Evolutionary conservation across 2,888 invertebrate species (phyloP), one percentile per base, ranked within the genome.

Genomic region (Eristalis intricaria): DNA sequence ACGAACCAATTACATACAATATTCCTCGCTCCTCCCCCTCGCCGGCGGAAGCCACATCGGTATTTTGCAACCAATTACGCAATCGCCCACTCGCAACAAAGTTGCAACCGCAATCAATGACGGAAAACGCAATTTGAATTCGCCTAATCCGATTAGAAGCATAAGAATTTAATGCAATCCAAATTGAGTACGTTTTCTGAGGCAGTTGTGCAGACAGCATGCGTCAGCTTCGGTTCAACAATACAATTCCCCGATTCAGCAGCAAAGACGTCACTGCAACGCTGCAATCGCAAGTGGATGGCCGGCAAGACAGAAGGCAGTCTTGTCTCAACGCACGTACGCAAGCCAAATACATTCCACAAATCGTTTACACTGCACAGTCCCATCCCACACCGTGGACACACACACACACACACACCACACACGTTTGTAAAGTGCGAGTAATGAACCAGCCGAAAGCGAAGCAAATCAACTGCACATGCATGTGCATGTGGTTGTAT

Each of bases 291-390:
- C 74, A 84, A 84, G 43, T 79, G 74, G 19, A 73, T 68, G n/a
- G 75, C 64, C 60, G 68, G 74, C 69, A 79, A 69, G 60, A 29
- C 80, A 80, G 75, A n/a, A 40, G 50, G 35, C 13, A 35, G 65
- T 43, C 7, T 22, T 73, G 63, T 43, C 43, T 78, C 38, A 83
- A 61, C 23, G 82, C 81, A 85, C 82, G 85, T 82, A 77, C 68
- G 82, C 81, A 82, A 38, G 73, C 77, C 50, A 75, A 78, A 87
- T 87, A 76, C 87, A 87, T 76, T 87, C 87, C 87, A 87, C 84
- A 86, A 83, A 78, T 78, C 83, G 83, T 83, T 83, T 43, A 58
- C 69, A 29, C 26, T 58, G 63, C 60, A 68, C 65, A 73, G 71
- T 64, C 69, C 69, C 77, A 68, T 69, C 73, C 69, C 82, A 85